Evolutionary conservation across 1,140 invertebrate genomes (phyloP).

Genomic region (Stenopsyche tienmushanensis): DNA sequence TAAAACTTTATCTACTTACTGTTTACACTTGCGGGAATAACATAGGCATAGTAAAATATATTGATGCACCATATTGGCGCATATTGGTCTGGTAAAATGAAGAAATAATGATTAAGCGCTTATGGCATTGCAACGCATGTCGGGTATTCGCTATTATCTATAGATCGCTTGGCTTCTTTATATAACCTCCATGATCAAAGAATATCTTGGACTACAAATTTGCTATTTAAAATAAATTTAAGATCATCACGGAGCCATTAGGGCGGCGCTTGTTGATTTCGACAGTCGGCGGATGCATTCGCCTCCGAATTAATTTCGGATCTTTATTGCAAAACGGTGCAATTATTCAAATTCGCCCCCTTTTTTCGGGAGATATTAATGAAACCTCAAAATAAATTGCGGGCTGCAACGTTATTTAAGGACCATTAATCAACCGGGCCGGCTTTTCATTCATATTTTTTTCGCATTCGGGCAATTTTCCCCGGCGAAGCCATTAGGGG

Average conservation of each 20-base stretch:
- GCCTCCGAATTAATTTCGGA: neutral
- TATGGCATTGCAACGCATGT: too few relatives aligned
- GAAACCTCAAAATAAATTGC: slow-evolving; percentile 31
- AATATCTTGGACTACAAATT: too few relatives aligned
- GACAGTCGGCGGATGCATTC: slow-evolving; percentile 3
- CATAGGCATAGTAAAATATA: too few relatives aligned
- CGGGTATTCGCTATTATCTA: too few relatives aligned
- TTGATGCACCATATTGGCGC: too few relatives aligned
- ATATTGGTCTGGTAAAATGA: too few relatives aligned
- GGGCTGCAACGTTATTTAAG: slow-evolving; percentile 21
- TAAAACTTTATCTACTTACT: too few relatives aligned
- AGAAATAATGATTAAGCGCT: too few relatives aligned
- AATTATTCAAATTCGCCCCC: slow-evolving; percentile 15
- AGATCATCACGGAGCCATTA: neutral
- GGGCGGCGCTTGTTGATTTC: neutral
- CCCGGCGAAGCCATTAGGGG: slow-evolving; percentile 30
- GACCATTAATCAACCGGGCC: slow-evolving; percentile 33
- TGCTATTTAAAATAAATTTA: too few relatives aligned
- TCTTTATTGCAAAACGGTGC: neutral
- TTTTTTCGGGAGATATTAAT: slow-evolving; percentile 33
- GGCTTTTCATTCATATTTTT: slow-evolving; percentile 12
- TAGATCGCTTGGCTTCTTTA: too few relatives aligned
- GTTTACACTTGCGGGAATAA: too few relatives aligned
- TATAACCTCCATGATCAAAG: too few relatives aligned
- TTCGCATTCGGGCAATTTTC: slow-evolving; percentile 35